Base-by-base conservation (phyloP, 2,797 vertebrate genomes). In the Silurus aristotelis region DNA sequence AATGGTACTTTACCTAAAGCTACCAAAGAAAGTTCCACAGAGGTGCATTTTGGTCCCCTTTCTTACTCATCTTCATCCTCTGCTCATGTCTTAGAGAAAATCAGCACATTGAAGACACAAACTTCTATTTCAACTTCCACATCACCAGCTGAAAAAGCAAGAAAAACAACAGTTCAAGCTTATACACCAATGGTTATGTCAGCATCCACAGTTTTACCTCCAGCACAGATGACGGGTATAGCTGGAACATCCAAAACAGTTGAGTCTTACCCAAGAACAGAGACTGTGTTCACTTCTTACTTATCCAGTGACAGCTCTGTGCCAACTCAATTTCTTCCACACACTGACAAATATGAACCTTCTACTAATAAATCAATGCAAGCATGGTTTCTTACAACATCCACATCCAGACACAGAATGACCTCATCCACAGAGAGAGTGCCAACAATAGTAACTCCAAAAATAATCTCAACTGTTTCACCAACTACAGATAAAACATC, bases 371-470 rank as follows among this genome's bases (percentile, higher is more conserved):
- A 88, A 63, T 91, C 89, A 48, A 85, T 61, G 0, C 77, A 83
- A 0, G 83, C 87, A 22, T 81, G 66, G 83, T 88, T 89, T 22
- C 76, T 66, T 72, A 76, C 78, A 0, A 7, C 79, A 8, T 73
- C 85, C 76, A 90, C 90, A 6, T 89, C 90, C 1, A 89, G 89
- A 67, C 31, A 80, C 52, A 81, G 80, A 56, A 89, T 89, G 0
- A 88, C 87, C 8, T 13, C 87, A 38, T 67, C 67, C 6, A 81
- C 70, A 15, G 93, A 94, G 14, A 92, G 58, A 85, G 87, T 90
- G 83, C 93, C 93, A 70, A 93, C 92, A 9, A 89, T 72, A 70
- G 66, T 90, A 12, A 90, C 92, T 15, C 88, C 90, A 9, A 90
- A 85, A 85, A 56, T 90, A 8, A 84, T 84, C 38, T 84, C 89